phyloP scores from a whole-genome alignment of 92 coral and sea anemone species.

The Zoanthus sociatus region DNA sequence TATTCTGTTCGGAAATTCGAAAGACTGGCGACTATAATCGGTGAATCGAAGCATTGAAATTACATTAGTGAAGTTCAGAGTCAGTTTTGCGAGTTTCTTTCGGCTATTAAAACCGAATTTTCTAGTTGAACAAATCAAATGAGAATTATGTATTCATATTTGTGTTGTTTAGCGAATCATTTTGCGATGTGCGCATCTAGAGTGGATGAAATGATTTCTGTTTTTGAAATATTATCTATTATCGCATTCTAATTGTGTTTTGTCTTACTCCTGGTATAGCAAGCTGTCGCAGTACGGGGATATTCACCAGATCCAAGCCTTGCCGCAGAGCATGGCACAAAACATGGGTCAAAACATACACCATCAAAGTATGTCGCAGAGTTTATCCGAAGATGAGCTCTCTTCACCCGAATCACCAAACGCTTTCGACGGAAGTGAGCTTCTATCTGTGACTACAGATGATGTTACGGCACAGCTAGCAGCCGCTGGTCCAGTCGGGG shows the following conservation, averaged over 20 bases:
- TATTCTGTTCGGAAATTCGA: constrained; percentile 1
- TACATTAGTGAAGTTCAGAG: not conserved
- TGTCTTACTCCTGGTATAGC: constrained; percentile 57
- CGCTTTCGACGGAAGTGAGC: constrained; percentile 91
- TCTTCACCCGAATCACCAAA: constrained; percentile 98
- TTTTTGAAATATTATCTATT: constrained; percentile 21
- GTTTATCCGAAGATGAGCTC: constrained; percentile 90
- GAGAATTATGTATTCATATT: constrained; percentile 33
- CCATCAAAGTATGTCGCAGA: constrained; percentile 63
- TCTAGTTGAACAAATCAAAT: constrained; percentile 6
- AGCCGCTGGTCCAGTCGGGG: constrained; percentile 99
- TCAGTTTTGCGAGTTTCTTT: not conserved
- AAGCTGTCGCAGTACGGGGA: constrained; percentile 89
- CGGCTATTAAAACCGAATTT: not conserved
- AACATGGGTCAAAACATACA: constrained; percentile 61
- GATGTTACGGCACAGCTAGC: constrained; percentile 98
- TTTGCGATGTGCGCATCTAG: constrained; percentile 18
- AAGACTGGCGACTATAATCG: not conserved
- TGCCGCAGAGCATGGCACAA: constrained; percentile 81
- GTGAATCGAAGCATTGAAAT: constrained; percentile 13
- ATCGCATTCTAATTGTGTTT: constrained; percentile 11
- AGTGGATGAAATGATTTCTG: constrained; percentile 48
- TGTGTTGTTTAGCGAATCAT: constrained; percentile 7
- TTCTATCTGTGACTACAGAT: constrained; percentile 84
- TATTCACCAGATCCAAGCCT: constrained; percentile 80